phyloP scores from a whole-genome alignment of 2,888 invertebrate genomes.

The Koerneria pararmatus region DNA sequence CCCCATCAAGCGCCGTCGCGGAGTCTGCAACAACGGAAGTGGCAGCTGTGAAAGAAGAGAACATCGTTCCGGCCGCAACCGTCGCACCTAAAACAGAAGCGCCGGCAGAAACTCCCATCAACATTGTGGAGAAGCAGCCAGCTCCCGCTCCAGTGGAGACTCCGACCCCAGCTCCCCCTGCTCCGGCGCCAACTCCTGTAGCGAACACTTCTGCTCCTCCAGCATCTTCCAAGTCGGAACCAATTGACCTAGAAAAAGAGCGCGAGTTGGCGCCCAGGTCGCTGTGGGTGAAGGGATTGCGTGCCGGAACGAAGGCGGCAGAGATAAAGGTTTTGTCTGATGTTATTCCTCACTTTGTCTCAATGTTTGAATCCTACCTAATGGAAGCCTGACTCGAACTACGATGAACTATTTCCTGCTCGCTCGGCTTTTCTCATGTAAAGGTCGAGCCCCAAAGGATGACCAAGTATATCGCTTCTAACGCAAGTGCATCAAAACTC shows the following conservation, averaged over 20 bases:
- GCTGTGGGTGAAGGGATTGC: slow-evolving; percentile 18
- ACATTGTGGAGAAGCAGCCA: background rate
- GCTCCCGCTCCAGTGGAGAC: background rate
- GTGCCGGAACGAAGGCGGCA: slow-evolving; percentile 18
- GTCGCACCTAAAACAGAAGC: background rate
- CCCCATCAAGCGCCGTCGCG: background rate
- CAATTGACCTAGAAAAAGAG: slow-evolving; percentile 10
- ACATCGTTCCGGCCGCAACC: background rate
- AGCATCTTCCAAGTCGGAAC: background rate
- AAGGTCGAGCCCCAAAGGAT: too few species aligned
- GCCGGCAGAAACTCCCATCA: background rate
- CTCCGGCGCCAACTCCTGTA: background rate
- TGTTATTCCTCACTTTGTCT: too few species aligned
- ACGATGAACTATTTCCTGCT: too few species aligned
- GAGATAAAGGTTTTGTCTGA: slow-evolving; percentile 25
- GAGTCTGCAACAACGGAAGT: background rate
- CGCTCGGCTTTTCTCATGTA: too few species aligned
- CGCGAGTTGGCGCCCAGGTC: slow-evolving; percentile 20
- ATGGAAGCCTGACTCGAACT: too few species aligned
- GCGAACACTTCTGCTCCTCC: background rate
- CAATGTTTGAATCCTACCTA: too few species aligned
- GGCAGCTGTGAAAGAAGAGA: background rate
- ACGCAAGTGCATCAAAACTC: too few species aligned
- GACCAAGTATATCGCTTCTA: too few species aligned
- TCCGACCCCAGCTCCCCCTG: background rate